Percentiles rank a stretch among this genome's conserved stretches.
phyloP scores from a whole-genome alignment of 2,113 vertebrate species.

The Fulmarus glacialis region DNA sequence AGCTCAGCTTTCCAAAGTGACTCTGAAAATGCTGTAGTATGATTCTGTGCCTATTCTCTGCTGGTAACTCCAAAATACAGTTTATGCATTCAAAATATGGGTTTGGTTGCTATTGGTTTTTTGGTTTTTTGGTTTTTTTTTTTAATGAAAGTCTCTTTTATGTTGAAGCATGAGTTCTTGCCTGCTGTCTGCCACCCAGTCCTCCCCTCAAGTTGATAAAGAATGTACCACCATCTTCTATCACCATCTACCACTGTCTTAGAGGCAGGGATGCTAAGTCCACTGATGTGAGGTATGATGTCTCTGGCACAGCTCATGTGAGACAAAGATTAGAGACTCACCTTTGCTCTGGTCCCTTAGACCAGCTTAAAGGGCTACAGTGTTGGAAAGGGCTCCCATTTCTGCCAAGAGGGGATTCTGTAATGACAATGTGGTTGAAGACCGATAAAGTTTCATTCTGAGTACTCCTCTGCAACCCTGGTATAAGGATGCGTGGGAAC shows the following conservation, averaged over 20 bases:
- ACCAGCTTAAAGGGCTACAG: neutral
- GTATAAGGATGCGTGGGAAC: neutral
- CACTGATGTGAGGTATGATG: neutral
- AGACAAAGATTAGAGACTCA: neutral
- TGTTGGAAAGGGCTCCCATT: neutral
- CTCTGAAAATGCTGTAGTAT: neutral
- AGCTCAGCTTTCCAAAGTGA: neutral
- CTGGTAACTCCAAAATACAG: neutral
- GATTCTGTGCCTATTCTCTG: neutral
- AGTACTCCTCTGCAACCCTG: neutral
- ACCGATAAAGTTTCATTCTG: neutral
- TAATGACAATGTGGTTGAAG: neutral
- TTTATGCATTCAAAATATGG: neutral
- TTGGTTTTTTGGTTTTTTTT: too few species aligned
- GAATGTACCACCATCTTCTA: neutral
- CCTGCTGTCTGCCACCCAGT: neutral
- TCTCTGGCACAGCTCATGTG: neutral
- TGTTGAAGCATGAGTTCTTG: neutral
- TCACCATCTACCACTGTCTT: neutral
- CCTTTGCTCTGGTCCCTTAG: neutral
- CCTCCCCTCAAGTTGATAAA: neutral
- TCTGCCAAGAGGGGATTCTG: neutral
- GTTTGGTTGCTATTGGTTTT: neutral
- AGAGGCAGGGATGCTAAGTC: neutral
- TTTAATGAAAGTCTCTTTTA: neutral